Conservation (phyloP, 2,113 vertebrate genomes). For the Lota lota region DNA sequence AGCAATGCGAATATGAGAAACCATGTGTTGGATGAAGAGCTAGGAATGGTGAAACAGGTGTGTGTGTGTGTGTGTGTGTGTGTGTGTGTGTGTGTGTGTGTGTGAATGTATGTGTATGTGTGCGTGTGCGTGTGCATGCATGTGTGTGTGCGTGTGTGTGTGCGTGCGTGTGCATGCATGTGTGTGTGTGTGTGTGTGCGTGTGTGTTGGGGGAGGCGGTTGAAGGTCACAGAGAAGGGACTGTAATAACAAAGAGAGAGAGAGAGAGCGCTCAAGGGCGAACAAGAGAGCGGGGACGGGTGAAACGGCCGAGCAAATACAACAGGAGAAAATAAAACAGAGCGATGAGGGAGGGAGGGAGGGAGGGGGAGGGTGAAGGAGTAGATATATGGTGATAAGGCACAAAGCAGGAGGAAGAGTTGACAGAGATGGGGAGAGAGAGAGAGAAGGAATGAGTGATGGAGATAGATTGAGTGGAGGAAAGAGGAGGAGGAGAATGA, state of each 20-base stretch:
- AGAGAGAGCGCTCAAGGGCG: too few relatives aligned
- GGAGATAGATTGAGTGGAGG: conserved; percentile 11
- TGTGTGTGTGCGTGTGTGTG: conserved; percentile 10
- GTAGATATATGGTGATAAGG: conserved; percentile 11
- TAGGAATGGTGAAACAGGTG: not conserved
- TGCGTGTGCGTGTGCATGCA: not conserved
- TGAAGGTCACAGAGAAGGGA: too few relatives aligned
- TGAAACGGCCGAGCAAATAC: too few relatives aligned
- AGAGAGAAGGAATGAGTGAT: conserved; percentile 14
- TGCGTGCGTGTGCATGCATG: not conserved
- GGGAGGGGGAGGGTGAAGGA: not conserved
- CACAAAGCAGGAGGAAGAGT: too few relatives aligned
- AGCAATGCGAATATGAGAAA: not conserved
- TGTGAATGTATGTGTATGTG: not conserved
- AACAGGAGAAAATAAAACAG: not conserved
- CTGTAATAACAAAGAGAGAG: too few relatives aligned
- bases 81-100: too few relatives aligned
- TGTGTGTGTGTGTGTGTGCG: not conserved
- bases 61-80: too few relatives aligned
- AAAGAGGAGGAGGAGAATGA: conserved; percentile 7
- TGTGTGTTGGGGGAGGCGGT: not conserved
- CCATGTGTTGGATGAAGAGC: not conserved
- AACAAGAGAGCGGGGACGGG: too few relatives aligned
- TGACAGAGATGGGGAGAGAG: too few relatives aligned
- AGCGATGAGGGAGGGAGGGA: not conserved